Conservation (phyloP, 1,140 invertebrate genomes). For the Diorhabda sublineata region DNA sequence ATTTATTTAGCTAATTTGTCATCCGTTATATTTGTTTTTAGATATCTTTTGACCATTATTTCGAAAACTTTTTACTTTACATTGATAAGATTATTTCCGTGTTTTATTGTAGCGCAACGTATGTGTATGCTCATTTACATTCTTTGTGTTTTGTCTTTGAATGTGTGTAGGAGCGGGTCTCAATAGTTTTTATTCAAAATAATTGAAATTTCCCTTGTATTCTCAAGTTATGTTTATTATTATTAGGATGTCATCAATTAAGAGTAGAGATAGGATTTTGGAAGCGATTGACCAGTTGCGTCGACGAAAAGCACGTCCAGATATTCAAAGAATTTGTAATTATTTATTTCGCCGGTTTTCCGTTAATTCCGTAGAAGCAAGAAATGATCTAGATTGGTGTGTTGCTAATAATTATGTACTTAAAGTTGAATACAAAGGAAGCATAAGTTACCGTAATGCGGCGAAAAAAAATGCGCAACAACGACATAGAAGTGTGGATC, state of each 20-base stretch:
- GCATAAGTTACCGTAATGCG: constrained; percentile 77
- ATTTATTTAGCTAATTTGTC: no score
- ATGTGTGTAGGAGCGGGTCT: neutral
- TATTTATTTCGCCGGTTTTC: constrained; percentile 70
- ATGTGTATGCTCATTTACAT: neutral
- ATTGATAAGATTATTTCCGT: neutral
- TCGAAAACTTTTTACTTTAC: neutral
- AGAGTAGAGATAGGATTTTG: constrained; percentile 69
- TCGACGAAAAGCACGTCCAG: constrained; percentile 75
- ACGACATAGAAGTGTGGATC: constrained; percentile 46
- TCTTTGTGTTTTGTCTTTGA: neutral
- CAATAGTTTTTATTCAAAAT: neutral
- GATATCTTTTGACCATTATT: no score
- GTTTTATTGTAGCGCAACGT: neutral
- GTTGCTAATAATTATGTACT: constrained; percentile 72
- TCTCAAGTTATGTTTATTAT: neutral
- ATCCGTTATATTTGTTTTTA: no score
- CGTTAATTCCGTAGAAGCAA: constrained; percentile 66
- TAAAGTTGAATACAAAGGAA: constrained; percentile 84
- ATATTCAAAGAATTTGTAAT: constrained; percentile 76
- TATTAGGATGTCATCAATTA: constrained; percentile 48
- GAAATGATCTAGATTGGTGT: constrained; percentile 67
- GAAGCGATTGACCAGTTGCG: constrained; percentile 81
- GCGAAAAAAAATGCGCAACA: constrained; percentile 61
- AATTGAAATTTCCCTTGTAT: no score